Conservation (phyloP, 2,113 vertebrate species). For the Canis aureus region DNA sequence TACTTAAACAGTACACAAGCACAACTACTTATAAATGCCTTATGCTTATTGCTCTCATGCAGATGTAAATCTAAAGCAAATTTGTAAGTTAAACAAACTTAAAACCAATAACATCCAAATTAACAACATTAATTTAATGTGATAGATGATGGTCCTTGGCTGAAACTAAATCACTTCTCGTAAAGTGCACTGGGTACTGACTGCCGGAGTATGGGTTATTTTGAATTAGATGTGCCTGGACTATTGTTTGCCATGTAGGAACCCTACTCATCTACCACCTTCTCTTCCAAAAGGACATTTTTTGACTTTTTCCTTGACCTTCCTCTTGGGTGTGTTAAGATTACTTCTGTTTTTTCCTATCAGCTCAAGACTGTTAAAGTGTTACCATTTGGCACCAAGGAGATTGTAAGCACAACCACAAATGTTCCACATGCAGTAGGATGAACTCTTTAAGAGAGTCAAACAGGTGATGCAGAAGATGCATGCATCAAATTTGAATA, state of each 20-base stretch:
- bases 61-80: conserved; percentile 16
- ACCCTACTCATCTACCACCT: no score
- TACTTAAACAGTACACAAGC: conserved; percentile 41
- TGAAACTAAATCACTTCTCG: neutral
- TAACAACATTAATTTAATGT: conserved; percentile 65
- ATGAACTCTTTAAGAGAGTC: neutral
- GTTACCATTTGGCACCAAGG: neutral
- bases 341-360: neutral
- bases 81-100: conserved; percentile 64
- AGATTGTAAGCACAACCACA: neutral
- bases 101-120: conserved; percentile 70
- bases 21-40: conserved; percentile 47
- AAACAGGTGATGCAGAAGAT: neutral
- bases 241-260: neutral
- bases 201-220: neutral
- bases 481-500: neutral
- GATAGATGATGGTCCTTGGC: neutral
- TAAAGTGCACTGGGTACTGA: accelerated
- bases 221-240: neutral
- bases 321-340: neutral
- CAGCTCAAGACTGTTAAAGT: neutral
- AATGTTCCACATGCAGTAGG: neutral
- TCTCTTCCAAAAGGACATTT: neutral
- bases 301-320: neutral
- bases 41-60: neutral